Evolutionary conservation across 2,113 vertebrate species (phyloP), one percentile per base, ranked within the genome.

Genomic region (Paradisaea rubra): DNA sequence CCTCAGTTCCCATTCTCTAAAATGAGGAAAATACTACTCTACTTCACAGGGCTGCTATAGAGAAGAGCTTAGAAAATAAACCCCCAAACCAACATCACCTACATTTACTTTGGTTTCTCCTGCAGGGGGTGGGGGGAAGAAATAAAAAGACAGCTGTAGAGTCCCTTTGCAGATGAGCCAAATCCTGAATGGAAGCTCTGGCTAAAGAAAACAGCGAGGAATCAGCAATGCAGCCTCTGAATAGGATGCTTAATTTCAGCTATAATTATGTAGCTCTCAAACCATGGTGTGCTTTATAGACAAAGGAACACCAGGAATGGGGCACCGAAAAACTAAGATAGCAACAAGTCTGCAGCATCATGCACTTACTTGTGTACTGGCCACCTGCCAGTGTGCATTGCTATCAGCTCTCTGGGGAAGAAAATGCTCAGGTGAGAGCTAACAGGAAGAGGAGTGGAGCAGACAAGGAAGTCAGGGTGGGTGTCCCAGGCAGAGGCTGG

Each of bases 181-280:
- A 94, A 45, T 45, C 13, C 39, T 65, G 53, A 82, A 82, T 92
- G 59, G 61, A 91, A 91, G 54, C 18, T 47, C 70, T 85, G 0
- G 2, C 21, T 87, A 39, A 79, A 86, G 71, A 88, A 92, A 92
- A 87, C 52, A 76, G 56, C 0, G 9, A 78, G 61, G 41, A 94
- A 89, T 61, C 77, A 87, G 66, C 74, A 66, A 61, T 61, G 54
- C 22, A 66, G 39, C 44, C n/a, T 89, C 79, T 63, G 44, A 95
- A 91, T 59, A 88, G 59, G 64, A 77, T 30, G 66, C 64, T 86
- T 95, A 95, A 93, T 93, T 94, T 74, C 79, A 88, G 27, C 31
- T 79, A 3, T 79, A 79, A 89, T 88, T 84, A 69, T 7, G 37
- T 78, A 81, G 39, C 44, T 84, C 61, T 91, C 39, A 63, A 90